phyloP scores from a whole-genome alignment of 2,888 invertebrate genomes.

The Caenorhabditis wallacei region DNA sequence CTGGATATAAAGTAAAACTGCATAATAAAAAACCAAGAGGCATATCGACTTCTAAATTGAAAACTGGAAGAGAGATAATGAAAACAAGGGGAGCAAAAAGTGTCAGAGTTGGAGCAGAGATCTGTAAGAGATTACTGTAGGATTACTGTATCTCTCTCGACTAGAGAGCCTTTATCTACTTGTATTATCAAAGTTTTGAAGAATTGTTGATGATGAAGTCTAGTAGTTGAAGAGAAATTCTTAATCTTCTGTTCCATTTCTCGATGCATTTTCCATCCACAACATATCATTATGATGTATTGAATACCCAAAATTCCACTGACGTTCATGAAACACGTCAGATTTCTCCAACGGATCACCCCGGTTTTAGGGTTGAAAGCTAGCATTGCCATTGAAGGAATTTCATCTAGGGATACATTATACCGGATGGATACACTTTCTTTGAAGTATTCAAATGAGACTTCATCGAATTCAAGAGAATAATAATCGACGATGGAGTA shows the following conservation, averaged over 20 bases:
- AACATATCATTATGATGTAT: slow-evolving; percentile 28
- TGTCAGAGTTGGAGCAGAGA: not conserved
- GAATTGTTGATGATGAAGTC: slow-evolving; percentile 14
- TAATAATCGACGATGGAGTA: not conserved
- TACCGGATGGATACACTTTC: not conserved
- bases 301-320: not conserved
- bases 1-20: slow-evolving; percentile 14
- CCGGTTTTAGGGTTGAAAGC: not conserved
- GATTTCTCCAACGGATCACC: not conserved
- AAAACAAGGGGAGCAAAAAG: not conserved
- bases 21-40: not conserved
- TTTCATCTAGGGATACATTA: not conserved
- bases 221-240: not conserved
- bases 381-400: not conserved
- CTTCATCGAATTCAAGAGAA: not conserved
- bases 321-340: not conserved
- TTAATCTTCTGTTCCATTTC: slow-evolving; percentile 25
- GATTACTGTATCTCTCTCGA: too few species aligned
- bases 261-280: slow-evolving; percentile 13
- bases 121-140: slow-evolving; percentile 3
- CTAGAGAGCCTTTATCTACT: too few species aligned
- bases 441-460: not conserved
- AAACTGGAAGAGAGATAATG: not conserved
- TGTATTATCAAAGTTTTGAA: slow-evolving; percentile 22
- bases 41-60: not conserved